phyloP scores from a whole-genome alignment of 1,140 invertebrate species.

The Metaphire vulgaris region DNA sequence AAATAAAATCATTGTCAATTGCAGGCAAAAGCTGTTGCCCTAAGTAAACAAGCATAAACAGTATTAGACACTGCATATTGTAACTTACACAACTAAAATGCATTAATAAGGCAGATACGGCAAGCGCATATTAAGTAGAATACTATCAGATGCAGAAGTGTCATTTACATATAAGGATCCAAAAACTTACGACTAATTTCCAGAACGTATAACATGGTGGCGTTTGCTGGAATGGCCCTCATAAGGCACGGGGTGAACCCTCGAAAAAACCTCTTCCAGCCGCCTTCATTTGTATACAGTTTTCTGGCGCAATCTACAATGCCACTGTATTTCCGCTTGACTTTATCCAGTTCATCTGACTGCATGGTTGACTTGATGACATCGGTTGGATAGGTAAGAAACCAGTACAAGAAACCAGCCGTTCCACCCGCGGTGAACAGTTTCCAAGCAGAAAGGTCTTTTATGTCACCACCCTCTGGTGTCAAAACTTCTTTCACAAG shows the following conservation, averaged over 20 bases:
- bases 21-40: too few species aligned
- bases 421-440: constrained; percentile 22
- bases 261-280: constrained; percentile 19
- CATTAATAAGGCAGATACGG: too few species aligned
- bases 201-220: constrained; percentile 22
- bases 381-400: constrained; percentile 28
- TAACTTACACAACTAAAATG: too few species aligned
- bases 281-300: constrained; percentile 26
- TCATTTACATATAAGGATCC: constrained; percentile 13
- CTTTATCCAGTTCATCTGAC: constrained; percentile 24
- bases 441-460: not conserved
- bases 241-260: constrained; percentile 28
- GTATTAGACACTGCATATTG: too few species aligned
- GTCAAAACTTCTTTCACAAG: constrained; percentile 6
- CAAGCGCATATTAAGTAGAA: too few species aligned
- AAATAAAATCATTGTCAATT: too few species aligned
- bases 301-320: constrained; percentile 25
- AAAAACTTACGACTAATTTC: constrained; percentile 15
- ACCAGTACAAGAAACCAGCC: constrained; percentile 27
- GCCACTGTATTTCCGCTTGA: constrained; percentile 22
- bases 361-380: constrained; percentile 29
- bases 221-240: constrained; percentile 29
- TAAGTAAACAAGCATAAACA: too few species aligned
- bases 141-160: too few species aligned
- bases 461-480: constrained; percentile 3